phyloP scores from a whole-genome alignment of 2,113 vertebrate genomes.

The Uria lomvia region DNA sequence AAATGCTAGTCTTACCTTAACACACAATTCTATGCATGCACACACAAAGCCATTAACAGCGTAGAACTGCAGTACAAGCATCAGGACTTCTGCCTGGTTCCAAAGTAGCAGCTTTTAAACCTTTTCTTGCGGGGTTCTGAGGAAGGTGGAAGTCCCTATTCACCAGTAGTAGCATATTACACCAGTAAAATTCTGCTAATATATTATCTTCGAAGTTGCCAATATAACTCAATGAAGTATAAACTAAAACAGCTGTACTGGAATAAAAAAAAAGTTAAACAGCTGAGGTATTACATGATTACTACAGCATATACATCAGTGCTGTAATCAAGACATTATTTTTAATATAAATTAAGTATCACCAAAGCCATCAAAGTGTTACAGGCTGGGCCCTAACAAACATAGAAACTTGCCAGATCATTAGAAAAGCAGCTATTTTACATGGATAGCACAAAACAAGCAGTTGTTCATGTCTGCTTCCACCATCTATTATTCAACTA shows the following conservation, averaged over 20 bases:
- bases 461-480: not conserved
- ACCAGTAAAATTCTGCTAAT: slow-evolving; percentile 3
- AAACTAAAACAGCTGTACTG: not conserved
- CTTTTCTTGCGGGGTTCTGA: not conserved
- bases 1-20: slow-evolving; percentile 68
- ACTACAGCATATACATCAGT: not conserved
- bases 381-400: not conserved
- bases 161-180: not conserved
- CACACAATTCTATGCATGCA: not conserved
- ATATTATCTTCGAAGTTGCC: not conserved
- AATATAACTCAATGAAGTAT: not conserved
- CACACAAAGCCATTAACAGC: not conserved
- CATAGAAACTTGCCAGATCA: not conserved
- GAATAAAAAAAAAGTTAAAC: not conserved
- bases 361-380: not conserved
- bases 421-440: slow-evolving; percentile 15
- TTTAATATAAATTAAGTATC: not conserved
- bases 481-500: not conserved
- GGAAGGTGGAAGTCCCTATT: not conserved
- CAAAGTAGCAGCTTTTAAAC: slow-evolving; percentile 32
- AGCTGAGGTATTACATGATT: not conserved
- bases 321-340: not conserved
- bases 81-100: not conserved
- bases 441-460: not conserved
- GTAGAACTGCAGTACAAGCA: slow-evolving; percentile 1